Conservation (phyloP, 2,888 invertebrate species). For the Sarcophaga subvicina region DNA sequence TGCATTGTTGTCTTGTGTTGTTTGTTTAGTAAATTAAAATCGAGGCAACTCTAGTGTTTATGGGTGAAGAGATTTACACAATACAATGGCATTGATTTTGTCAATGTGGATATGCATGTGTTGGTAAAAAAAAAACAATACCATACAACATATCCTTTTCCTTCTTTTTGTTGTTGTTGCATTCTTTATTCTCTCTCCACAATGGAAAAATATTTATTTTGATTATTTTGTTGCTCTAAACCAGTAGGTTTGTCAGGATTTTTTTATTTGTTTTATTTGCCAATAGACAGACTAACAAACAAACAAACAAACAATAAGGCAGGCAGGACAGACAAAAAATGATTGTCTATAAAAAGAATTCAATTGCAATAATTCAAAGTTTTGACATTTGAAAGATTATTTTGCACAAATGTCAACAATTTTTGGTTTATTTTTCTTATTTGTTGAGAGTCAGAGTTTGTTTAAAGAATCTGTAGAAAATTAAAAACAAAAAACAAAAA, state of each 20-base stretch:
- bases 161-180: conserved; percentile 13
- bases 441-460: background rate
- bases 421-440: conserved; percentile 16
- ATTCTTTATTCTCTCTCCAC: conserved; percentile 2
- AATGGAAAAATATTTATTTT: conserved; percentile 54
- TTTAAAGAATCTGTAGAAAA: background rate
- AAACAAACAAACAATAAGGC: too few species aligned
- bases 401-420: conserved; percentile 69
- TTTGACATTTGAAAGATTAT: conserved; percentile 69
- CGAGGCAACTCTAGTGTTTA: conserved; percentile 66
- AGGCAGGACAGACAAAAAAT: background rate
- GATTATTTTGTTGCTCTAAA: conserved; percentile 42
- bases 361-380: conserved; percentile 67
- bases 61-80: conserved; percentile 68
- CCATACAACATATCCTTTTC: conserved; percentile 25
- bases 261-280: conserved; percentile 35
- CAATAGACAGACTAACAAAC: background rate
- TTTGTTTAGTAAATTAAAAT: conserved; percentile 70
- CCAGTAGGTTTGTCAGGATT: conserved; percentile 35
- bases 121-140: conserved; percentile 52
- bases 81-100: conserved; percentile 64
- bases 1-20: conserved; percentile 66
- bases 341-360: conserved; percentile 49
- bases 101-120: background rate
- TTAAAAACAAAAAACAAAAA: too few species aligned